A percentile compares a stretch with the other conserved stretches of the same genome.
phyloP scores from a whole-genome alignment of 2,113 vertebrate genomes.

The Noturus placidus region DNA sequence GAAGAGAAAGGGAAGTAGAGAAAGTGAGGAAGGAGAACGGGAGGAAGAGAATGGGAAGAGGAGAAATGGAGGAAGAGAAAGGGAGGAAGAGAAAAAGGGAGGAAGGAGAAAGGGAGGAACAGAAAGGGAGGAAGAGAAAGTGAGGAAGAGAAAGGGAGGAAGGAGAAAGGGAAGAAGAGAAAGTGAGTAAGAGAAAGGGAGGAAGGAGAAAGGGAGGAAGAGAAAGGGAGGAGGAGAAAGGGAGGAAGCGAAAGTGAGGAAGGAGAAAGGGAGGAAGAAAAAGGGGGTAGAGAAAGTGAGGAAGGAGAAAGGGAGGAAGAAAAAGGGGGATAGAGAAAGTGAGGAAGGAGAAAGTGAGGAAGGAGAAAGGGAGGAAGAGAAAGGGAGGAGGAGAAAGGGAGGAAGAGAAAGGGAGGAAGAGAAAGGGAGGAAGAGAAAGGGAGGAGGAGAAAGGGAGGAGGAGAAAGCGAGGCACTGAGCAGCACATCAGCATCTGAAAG shows the following conservation, averaged over 20 bases:
- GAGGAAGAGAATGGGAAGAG: no score
- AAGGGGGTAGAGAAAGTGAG: no score
- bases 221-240: no score
- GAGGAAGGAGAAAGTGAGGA: constrained; percentile 54
- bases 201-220: constrained; percentile 54
- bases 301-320: constrained; percentile 54
- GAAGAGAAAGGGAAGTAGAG: no score
- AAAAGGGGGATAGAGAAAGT: no score
- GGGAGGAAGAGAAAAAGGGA: constrained; percentile 50
- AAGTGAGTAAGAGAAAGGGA: no score
- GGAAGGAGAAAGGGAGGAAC: constrained; percentile 54
- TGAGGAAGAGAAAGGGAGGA: constrained; percentile 54
- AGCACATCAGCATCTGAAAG: constrained; percentile 54
- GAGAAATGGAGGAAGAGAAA: constrained; percentile 56
- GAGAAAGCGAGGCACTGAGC: constrained; percentile 36
- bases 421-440: constrained; percentile 53
- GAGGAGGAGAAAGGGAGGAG: constrained; percentile 52
- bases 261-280: constrained; percentile 52
- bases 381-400: no score
- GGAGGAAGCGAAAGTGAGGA: no score
- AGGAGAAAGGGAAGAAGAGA: constrained; percentile 52
- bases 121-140: no score
- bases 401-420: constrained; percentile 55
- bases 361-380: constrained; percentile 52
- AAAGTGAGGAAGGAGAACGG: constrained; percentile 54